phyloP scores from a whole-genome alignment of 2,888 invertebrate genomes.

The Erynnis tages region DNA sequence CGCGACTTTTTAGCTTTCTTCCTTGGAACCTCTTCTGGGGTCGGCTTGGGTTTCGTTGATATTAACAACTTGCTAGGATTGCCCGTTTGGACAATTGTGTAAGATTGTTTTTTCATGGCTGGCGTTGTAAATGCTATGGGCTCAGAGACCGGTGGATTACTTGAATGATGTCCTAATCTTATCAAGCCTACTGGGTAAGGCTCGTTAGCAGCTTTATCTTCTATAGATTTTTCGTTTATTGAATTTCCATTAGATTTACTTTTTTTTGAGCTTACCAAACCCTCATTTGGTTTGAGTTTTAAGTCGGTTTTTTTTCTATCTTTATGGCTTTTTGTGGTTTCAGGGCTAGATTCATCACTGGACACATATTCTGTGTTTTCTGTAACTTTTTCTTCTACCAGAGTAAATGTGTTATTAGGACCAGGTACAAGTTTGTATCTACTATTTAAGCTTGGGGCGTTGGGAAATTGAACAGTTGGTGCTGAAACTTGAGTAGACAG shows the following conservation, averaged over 20 bases:
- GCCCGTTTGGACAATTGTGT: conserved; percentile 69
- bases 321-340: conserved; percentile 8
- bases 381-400: conserved; percentile 54
- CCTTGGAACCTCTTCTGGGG: conserved; percentile 44
- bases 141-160: conserved; percentile 32
- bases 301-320: neutral
- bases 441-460: conserved; percentile 53
- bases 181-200: conserved; percentile 74
- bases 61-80: conserved; percentile 71
- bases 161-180: conserved; percentile 48
- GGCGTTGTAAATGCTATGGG: conserved; percentile 55
- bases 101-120: conserved; percentile 70
- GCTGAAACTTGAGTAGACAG: conserved; percentile 13
- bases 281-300: conserved; percentile 17
- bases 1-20: conserved; percentile 51
- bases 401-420: conserved; percentile 65
- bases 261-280: neutral
- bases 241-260: conserved; percentile 1
- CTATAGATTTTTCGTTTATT: conserved; percentile 22
- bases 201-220: conserved; percentile 31
- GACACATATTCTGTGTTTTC: conserved; percentile 32
- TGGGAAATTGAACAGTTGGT: conserved; percentile 51
- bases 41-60: conserved; percentile 60
- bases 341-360: conserved; percentile 24
- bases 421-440: conserved; percentile 67